Conservation (phyloP, 2,888 invertebrate genomes). For the Petrophora chlorosata region DNA sequence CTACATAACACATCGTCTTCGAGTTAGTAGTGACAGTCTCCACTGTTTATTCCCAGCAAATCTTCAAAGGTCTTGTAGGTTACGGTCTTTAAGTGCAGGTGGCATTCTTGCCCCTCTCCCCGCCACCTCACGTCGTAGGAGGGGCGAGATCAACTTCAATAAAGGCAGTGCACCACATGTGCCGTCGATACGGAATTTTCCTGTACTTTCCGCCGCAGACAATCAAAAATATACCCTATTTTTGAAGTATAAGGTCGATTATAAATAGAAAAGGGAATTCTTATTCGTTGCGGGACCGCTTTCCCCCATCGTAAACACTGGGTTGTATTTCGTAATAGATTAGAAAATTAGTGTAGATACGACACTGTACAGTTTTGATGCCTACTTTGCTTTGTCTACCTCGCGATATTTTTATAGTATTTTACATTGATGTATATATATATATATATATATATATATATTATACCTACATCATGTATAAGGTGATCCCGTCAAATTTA, state of each 20-base stretch:
- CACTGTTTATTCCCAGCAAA: not conserved
- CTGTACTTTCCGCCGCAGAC: conserved; percentile 36
- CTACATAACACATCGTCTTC: not conserved
- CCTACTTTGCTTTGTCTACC: too few relatives aligned
- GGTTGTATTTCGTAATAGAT: conserved; percentile 66
- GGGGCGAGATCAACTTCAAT: conserved; percentile 71
- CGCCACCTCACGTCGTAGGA: conserved; percentile 59
- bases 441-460: too few relatives aligned
- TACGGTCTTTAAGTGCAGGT: conserved; percentile 62
- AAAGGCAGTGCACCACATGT: conserved; percentile 78
- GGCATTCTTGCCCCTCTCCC: conserved; percentile 49
- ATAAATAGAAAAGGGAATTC: conserved; percentile 46
- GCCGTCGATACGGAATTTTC: conserved; percentile 75
- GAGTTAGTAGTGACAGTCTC: not conserved
- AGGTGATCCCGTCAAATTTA: too few relatives aligned
- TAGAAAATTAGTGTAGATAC: conserved; percentile 32
- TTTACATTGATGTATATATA: too few relatives aligned
- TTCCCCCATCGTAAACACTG: conserved; percentile 77
- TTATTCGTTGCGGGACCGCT: conserved; percentile 68
- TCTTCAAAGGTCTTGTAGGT: not conserved
- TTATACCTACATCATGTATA: too few relatives aligned
- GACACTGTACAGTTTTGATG: too few relatives aligned
- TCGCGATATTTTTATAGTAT: too few relatives aligned
- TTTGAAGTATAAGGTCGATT: conserved; percentile 37
- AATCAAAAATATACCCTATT: conserved; percentile 31